These are phyloP conservation scores for Lepidothrix coronata DNA, from an alignment of 2,113 vertebrate genomes.

Conservation along the genomic window DNA sequence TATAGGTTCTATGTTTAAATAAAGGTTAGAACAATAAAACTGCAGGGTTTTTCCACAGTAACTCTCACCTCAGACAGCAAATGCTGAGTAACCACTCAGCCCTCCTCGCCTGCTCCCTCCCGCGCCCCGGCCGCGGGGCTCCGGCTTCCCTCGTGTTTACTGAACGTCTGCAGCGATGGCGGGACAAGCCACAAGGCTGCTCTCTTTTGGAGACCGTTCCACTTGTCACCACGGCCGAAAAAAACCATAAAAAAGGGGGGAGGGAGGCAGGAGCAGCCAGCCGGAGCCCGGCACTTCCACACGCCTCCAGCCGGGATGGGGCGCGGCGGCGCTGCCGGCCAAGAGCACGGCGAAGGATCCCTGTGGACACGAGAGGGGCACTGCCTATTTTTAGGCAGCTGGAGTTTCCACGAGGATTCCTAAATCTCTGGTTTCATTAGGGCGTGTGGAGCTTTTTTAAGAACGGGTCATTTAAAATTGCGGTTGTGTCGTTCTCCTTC, in stretches of 20 bases:
- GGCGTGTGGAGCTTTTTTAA: constrained; percentile 51
- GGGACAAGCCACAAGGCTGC: constrained; percentile 42
- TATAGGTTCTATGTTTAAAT: constrained; percentile 71
- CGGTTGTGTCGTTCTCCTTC: not conserved
- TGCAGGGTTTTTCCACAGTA: constrained; percentile 68
- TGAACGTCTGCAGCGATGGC: constrained; percentile 41
- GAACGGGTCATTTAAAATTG: constrained; percentile 50
- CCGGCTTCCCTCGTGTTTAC: constrained; percentile 52
- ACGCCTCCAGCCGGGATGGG: not conserved
- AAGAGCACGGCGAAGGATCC: not conserved
- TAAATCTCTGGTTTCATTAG: constrained; percentile 64
- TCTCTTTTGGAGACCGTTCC: constrained; percentile 29
- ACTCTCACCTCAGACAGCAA: constrained; percentile 65
- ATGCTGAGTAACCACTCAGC: constrained; percentile 65
- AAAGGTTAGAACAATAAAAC: constrained; percentile 74
- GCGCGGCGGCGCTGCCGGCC: not conserved
- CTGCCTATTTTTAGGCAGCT: constrained; percentile 53
- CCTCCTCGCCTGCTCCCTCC: constrained; percentile 6
- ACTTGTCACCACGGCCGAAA: not conserved
- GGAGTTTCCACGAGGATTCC: constrained; percentile 64
- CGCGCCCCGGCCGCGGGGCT: not conserved
- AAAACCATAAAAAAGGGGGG: not conserved
- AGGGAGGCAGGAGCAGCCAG: not conserved
- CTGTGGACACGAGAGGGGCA: not conserved
- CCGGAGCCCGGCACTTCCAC: not conserved